phyloP scores from a whole-genome alignment of 2,113 vertebrate genomes.

The Archocentrus centrarchus region DNA sequence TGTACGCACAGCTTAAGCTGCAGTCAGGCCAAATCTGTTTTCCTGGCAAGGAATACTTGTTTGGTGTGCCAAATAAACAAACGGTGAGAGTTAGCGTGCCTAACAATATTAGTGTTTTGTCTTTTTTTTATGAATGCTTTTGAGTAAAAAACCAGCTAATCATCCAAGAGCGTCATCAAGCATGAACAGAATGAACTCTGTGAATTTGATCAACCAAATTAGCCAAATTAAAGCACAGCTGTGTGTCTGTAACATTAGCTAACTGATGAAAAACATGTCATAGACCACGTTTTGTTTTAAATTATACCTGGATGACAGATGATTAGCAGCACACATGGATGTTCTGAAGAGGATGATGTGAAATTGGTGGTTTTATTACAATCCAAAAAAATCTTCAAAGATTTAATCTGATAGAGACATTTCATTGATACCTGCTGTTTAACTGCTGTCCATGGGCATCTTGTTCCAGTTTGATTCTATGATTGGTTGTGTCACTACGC shows the following conservation, averaged over 20 bases:
- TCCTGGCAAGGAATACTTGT: not conserved
- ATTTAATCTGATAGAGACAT: slow-evolving; percentile 26
- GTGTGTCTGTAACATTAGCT: no score
- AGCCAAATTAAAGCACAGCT: no score
- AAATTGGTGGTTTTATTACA: not conserved
- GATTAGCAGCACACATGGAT: not conserved
- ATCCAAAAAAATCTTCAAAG: no score
- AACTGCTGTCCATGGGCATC: slow-evolving; percentile 22
- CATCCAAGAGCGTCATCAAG: no score
- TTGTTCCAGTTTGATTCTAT: not conserved
- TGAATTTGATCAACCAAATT: no score
- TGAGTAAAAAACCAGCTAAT: no score
- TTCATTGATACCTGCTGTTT: slow-evolving; percentile 27
- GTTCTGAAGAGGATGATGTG: not conserved
- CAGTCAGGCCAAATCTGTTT: not conserved
- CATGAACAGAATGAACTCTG: no score
- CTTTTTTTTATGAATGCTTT: not conserved
- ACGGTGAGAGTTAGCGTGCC: not conserved
- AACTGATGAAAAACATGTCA: not conserved
- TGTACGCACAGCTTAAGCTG: not conserved
- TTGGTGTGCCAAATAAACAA: not conserved
- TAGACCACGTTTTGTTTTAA: not conserved
- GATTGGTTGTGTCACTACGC: not conserved
- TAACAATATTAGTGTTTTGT: not conserved
- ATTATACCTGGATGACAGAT: not conserved